phyloP scores from a whole-genome alignment of 2,797 vertebrate genomes.

The Manis pentadactyla region DNA sequence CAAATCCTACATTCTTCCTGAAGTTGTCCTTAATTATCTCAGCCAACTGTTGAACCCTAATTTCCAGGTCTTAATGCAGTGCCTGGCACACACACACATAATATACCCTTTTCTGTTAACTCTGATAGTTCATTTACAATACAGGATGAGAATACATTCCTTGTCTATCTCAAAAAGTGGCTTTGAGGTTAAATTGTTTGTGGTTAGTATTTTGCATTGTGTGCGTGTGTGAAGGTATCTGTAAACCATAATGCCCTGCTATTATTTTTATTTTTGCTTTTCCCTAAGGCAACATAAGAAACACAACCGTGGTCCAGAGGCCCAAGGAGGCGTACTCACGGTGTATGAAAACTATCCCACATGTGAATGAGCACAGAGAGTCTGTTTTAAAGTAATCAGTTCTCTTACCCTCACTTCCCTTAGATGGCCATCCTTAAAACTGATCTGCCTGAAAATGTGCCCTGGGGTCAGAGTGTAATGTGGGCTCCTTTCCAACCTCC shows the following conservation, averaged over 20 bases:
- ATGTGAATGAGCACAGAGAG: neutral
- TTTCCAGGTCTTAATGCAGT: neutral
- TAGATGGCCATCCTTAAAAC: neutral
- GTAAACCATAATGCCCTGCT: neutral
- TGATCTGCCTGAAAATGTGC: neutral
- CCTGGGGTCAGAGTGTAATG: neutral
- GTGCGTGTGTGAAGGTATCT: neutral
- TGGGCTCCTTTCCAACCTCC: neutral
- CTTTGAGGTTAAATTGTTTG: constrained; percentile 10
- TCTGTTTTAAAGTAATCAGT: neutral
- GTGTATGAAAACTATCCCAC: neutral
- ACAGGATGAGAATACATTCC: neutral
- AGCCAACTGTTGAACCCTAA: neutral
- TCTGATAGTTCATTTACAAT: neutral
- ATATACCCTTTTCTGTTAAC: neutral
- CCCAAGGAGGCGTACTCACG: neutral
- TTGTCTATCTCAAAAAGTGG: neutral
- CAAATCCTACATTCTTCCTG: neutral
- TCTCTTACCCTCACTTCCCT: neutral
- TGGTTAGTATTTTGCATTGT: neutral
- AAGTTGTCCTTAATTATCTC: neutral
- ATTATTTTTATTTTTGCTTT: constrained; percentile 45
- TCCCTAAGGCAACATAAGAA: neutral
- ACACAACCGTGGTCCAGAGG: neutral
- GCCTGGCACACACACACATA: neutral